Base-by-base conservation (phyloP, 1,140 invertebrate species). In the Varroa destructor region DNA sequence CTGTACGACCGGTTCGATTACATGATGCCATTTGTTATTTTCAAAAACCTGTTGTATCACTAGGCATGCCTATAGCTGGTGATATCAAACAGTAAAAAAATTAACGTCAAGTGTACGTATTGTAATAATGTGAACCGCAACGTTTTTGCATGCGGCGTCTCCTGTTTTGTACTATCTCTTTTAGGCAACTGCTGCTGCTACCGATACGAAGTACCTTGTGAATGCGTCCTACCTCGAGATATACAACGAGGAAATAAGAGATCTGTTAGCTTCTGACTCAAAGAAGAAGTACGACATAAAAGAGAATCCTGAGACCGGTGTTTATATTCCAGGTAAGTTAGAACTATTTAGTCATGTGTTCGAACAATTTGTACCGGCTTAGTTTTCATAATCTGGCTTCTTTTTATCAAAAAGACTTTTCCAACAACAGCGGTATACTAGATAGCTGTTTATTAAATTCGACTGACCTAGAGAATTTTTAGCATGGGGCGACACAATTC, bases 171-270 rank as follows among this genome's bases (percentile, higher is more conserved):
- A 5, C 77, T 92, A 95, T 76, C 85, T 94, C 58, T 96, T 95
- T 81, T 91, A 95, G 79, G 89, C 89, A 0, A 93, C 92, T 51
- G 86, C 89, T 6, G 87, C 91, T 0, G 85, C 88, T 10, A 86
- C 87, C 58, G 84, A 86, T 72, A 86, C 86, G 36, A 90, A 91
- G 78, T 96, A 89, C 79, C 81, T 96, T 56, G 89, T 92, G 0
- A 83, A 93, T 71, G 86, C 91, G n/a, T 92, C 89, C 67, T 96
- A 93, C 78, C 83, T 95, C 56, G 93, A 96, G 80, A 94, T 94
- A 58, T 93, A 94, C 80, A 94, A 93, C 80, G 91, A 93, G 81
- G 87, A 88, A 77, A 86, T 92, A 72, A 80, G 87, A 57, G 90
- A 91, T 79, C 79, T 91, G 6, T 78, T 91, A 0, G 86, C 88